A percentile compares a stretch with the other conserved stretches of the same genome.
Evolutionary conservation across 2,888 invertebrate genomes (phyloP).

Genomic region (Antitype chi): DNA sequence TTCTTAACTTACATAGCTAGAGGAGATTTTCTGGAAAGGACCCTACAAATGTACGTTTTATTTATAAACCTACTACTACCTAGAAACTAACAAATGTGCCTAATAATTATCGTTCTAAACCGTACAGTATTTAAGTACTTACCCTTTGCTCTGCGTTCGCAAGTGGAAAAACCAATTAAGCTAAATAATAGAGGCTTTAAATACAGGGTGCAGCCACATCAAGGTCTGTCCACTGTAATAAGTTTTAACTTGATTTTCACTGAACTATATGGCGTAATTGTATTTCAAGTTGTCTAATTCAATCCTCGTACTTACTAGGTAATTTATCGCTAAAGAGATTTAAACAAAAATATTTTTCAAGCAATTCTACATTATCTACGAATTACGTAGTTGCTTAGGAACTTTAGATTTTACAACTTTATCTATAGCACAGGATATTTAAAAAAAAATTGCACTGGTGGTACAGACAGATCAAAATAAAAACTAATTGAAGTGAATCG

Average conservation of each 20-base stretch:
- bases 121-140: conserved; percentile 30
- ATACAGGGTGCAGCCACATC: neutral
- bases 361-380: neutral
- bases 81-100: neutral
- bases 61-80: neutral
- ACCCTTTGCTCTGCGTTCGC: conserved; percentile 4
- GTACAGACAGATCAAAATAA: neutral
- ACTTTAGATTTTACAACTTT: neutral
- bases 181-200: conserved; percentile 18
- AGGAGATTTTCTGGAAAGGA: neutral
- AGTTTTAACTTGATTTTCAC: neutral
- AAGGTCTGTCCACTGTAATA: neutral
- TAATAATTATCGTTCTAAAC: conserved; percentile 19
- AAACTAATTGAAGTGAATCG: neutral
- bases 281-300: neutral
- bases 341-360: neutral
- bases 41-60: neutral
- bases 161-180: conserved; percentile 32
- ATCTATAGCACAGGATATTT: neutral
- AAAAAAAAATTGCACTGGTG: neutral
- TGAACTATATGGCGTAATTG: neutral
- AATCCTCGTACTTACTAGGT: neutral
- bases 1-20: neutral
- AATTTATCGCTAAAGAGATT: neutral
- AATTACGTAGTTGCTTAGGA: neutral